Evolutionary conservation across 1,140 invertebrate genomes (phyloP).

Genomic region (Drosophila setifemur): DNA sequence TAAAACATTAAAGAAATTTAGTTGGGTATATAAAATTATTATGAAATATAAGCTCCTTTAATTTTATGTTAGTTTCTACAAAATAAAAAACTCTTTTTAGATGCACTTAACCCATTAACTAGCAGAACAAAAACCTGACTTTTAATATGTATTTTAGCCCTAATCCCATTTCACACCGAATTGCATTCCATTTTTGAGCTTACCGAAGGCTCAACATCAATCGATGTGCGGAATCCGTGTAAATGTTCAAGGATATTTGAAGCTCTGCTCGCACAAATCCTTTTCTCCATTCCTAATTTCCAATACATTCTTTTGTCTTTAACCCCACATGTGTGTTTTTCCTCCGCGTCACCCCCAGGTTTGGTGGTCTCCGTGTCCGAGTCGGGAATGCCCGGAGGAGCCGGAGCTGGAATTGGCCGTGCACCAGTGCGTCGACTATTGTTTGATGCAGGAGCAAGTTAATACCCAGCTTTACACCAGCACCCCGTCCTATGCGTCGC

Average conservation of each 20-base stretch:
- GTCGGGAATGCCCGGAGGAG: conserved; percentile 88
- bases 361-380: conserved; percentile 91
- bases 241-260: background rate
- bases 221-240: conserved; percentile 13
- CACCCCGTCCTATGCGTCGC: too few relatives aligned
- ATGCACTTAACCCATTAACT: too few relatives aligned
- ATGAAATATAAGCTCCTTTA: too few relatives aligned
- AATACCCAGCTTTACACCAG: conserved; percentile 73
- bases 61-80: too few relatives aligned
- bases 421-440: conserved; percentile 88
- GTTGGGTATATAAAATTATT: too few relatives aligned
- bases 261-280: conserved; percentile 15
- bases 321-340: too few relatives aligned
- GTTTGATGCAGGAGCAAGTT: conserved; percentile 83
- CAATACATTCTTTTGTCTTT: conserved; percentile 14
- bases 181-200: too few relatives aligned
- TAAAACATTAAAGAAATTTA: too few relatives aligned
- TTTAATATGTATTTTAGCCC: too few relatives aligned
- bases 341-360: conserved; percentile 82
- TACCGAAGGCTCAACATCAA: background rate
- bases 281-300: conserved; percentile 18
- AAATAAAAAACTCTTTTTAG: too few relatives aligned
- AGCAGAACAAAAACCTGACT: too few relatives aligned
- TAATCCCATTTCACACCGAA: background rate
- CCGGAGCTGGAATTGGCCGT: conserved; percentile 88